Evolutionary conservation across 2,113 vertebrate genomes (phyloP), one percentile per base, ranked within the genome.

Genomic region (Pelusios castaneus): DNA sequence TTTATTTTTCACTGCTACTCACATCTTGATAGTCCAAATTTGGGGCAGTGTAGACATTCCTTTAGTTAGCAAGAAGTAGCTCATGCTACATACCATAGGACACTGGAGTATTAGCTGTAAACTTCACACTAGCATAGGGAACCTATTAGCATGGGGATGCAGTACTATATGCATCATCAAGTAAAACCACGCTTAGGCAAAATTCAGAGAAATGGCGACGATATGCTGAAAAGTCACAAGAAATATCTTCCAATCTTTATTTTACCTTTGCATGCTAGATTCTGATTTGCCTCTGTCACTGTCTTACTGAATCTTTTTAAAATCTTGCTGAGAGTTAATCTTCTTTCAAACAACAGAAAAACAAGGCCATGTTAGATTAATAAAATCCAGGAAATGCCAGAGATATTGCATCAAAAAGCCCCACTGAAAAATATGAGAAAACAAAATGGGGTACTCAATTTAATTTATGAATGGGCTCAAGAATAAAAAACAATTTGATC

Each of bases 201-300:
- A 92, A 82, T 2, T 58, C 25, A 67, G 4, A 24, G 0, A 17
- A 24, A 56, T 6, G 81, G 19, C 6, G 70, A 55, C 79, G 10
- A 89, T 0, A 0, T 24, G 19, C 3, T 75, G 34, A 82, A 43
- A 75, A 75, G 38, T 75, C 70, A 75, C 1, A 7, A 82, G 5
- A 21, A 70, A 25, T 75, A 38, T 60, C 58, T 78, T n/a, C 8
- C 55, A n/a, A 22, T 52, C 34, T 34, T 63, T 63, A 63, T 63
- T 63, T 63, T 63, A 17, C 31, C 60, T 31, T n/a, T n/a, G 60
- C 16, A 19, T 19, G 5, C 31, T 67, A 67, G n/a, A 34, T 67
- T 67, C 60, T 67, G 31, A 67, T 67, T 67, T 67, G 60, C 60
- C 14, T 67, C 60, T 67, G 60, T 17, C 60, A 67, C 34, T 67